Conservation (phyloP, 2,797 vertebrate genomes). For the Taenioides sp. region DNA sequence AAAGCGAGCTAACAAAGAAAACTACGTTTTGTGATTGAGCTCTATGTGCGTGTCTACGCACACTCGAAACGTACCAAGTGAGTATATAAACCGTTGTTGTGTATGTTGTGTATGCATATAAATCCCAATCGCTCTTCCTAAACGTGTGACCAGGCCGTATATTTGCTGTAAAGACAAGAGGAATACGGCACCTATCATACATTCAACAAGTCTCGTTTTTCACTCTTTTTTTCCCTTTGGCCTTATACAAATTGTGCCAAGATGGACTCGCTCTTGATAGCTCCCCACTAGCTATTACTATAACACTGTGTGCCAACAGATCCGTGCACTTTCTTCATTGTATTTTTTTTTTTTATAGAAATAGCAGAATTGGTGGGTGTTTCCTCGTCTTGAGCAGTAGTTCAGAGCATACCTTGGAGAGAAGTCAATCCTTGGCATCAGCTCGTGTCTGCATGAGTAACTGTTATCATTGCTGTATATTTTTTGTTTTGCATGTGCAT, state of each 20-base stretch:
- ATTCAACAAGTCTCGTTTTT: conserved; percentile 80
- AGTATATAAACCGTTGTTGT: conserved; percentile 76
- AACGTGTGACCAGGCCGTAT: conserved; percentile 8
- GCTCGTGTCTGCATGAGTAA: conserved; percentile 46
- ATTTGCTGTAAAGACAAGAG: conserved; percentile 10
- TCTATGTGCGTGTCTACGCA: conserved; percentile 69
- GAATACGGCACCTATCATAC: conserved; percentile 38
- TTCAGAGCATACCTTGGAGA: conserved; percentile 56
- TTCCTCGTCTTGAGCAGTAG: conserved; percentile 58
- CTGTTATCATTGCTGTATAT: conserved; percentile 31
- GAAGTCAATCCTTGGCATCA: conserved; percentile 44
- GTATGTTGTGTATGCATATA: conserved; percentile 49
- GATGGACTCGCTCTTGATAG: conserved; percentile 9
- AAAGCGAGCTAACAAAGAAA: conserved; percentile 63
- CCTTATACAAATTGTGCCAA: conserved; percentile 4
- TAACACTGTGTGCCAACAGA: background rate
- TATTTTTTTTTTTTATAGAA: conserved; percentile 14
- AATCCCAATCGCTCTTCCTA: conserved; percentile 43
- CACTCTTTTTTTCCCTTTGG: conserved; percentile 13
- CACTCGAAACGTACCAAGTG: conserved; percentile 75
- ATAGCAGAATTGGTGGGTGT: conserved; percentile 61
- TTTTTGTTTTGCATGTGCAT: conserved; percentile 30
- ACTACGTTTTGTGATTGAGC: conserved; percentile 65
- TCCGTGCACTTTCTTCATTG: conserved; percentile 16
- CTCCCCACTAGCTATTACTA: conserved; percentile 1